phyloP scores from a whole-genome alignment of 1,140 invertebrate genomes.

The Trissolcus basalis region DNA sequence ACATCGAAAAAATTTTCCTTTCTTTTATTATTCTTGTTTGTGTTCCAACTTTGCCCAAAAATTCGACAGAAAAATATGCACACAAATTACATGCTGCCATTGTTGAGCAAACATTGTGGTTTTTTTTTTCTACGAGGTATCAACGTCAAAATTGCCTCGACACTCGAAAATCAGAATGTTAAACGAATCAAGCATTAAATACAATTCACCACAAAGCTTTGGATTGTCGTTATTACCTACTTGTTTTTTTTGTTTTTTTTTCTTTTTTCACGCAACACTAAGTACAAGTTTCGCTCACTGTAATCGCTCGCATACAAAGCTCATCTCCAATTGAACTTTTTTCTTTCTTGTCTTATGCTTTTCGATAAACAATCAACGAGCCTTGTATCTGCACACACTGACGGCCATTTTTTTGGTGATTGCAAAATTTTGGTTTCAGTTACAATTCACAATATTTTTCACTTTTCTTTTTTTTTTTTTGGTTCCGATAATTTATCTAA shows the following conservation, averaged over 20 bases:
- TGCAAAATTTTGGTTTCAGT: conserved; percentile 3
- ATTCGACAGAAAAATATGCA: conserved; percentile 12
- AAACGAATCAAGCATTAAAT: conserved; percentile 68
- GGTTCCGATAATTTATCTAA: conserved; percentile 8
- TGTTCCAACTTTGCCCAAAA: conserved; percentile 17
- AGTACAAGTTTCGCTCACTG: conserved; percentile 49
- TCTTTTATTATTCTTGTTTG: background rate
- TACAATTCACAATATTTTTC: background rate
- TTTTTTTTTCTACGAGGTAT: background rate
- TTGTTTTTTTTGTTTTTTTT: conserved; percentile 10
- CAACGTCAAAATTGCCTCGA: background rate
- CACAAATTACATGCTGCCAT: conserved; percentile 19
- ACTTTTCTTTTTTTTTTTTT: background rate
- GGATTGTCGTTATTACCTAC: conserved; percentile 72
- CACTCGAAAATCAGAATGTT: conserved; percentile 66
- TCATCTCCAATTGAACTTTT: background rate
- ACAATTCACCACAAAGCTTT: conserved; percentile 73
- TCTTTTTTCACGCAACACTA: conserved; percentile 40
- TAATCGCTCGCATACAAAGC: conserved; percentile 5
- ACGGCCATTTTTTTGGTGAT: conserved; percentile 24
- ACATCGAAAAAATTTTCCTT: background rate
- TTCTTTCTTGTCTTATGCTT: conserved; percentile 22
- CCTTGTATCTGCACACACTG: conserved; percentile 18
- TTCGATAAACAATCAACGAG: conserved; percentile 27
- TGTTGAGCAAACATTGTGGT: conserved; percentile 29